A percentile compares a stretch with the other conserved stretches of the same genome.
phyloP scores from a whole-genome alignment of 2,113 vertebrate genomes.

The Pristiophorus japonicus region DNA sequence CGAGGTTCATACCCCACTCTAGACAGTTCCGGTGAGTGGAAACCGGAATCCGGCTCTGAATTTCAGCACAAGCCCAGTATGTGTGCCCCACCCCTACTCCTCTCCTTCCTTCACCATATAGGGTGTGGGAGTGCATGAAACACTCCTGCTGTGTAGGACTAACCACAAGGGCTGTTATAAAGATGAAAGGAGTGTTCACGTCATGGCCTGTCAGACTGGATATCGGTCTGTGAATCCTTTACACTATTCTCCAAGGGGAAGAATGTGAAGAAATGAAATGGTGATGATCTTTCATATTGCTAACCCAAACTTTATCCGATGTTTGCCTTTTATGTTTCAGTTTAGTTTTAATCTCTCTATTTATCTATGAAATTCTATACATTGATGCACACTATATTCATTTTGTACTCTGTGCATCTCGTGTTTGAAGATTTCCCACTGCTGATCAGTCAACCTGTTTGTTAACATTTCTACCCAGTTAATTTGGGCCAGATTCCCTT shows the following conservation, averaged over 20 bases:
- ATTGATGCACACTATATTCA: neutral
- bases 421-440: neutral
- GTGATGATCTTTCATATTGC: neutral
- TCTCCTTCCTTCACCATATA: neutral
- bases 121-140: neutral
- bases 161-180: neutral
- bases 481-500: neutral
- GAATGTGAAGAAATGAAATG: neutral
- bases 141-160: too few species aligned
- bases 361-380: neutral
- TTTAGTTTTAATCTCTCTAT: neutral
- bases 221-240: too few species aligned
- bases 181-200: neutral
- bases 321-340: neutral
- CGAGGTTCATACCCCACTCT: too few species aligned
- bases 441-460: neutral
- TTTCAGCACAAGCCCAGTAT: neutral
- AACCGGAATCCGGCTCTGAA: neutral
- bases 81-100: neutral
- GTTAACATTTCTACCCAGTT: neutral
- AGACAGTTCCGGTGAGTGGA: neutral
- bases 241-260: neutral
- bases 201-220: neutral
- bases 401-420: neutral
- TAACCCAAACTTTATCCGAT: neutral